Base-by-base conservation (phyloP, 2,113 vertebrate species). In the Protomyctophum bolini region DNA sequence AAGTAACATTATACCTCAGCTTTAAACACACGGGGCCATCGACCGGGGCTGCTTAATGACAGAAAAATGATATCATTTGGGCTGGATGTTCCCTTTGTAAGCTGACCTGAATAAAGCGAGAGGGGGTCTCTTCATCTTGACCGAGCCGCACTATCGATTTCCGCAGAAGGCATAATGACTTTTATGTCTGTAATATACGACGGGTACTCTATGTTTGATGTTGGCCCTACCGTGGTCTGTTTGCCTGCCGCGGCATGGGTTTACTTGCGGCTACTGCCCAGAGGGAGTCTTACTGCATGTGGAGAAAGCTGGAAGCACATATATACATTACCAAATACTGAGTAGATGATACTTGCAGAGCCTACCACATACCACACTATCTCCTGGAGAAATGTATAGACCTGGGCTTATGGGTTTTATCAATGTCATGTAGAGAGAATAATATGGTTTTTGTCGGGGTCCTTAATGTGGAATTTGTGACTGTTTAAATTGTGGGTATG, bases 161-260 rank as follows among this genome's bases (percentile, higher is more conserved):
- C 89, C 80, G 81, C 86, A 87, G 87, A 85, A 86, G 85, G 33
- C 33, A 76, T 90, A 91, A 91, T 91, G 87, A 91, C 82, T 89
- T 91, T 89, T 89, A 89, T 88, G 86, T 85, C 63, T 74, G 85
- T 89, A 88, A 89, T 89, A 88, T 91, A 91, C 80, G 88, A 86
- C 75, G 83, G 75, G 83, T 6, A 21, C 21, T 21, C 21, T 21
- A 76, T 85, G 83, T 90, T 86, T 89, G 88, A 88, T 86, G 79
- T 81, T 57, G 85, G 83, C 78, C 71, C 33, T 41, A 41, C 33
- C 33, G 33, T 41, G 84, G 76, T 90, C 82, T 88, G 89, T 89
- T 86, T 88, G 89, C 85, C 82, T 87, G 80, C 86, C 12, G 77
- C 79, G 80, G 80, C 86, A 84, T 81, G 74, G 80, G 83, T 90